phyloP scores from a whole-genome alignment of 2,888 invertebrate species.

The Cosmia pyralina region DNA sequence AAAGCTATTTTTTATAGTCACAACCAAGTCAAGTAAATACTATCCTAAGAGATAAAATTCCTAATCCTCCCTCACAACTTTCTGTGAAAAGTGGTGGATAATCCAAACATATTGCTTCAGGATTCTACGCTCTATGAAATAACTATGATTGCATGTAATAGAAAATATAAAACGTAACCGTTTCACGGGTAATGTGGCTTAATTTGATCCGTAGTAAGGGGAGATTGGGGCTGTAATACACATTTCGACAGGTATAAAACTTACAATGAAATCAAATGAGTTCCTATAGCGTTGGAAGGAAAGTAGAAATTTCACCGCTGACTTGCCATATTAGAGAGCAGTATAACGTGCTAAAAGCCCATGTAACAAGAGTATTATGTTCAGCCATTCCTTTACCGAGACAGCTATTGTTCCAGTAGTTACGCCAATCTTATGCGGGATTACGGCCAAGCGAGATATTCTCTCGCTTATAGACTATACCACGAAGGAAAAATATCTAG shows the following conservation, averaged over 20 bases:
- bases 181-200: slow-evolving; percentile 42
- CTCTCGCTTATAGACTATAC: slow-evolving; percentile 52
- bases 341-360: slow-evolving; percentile 68
- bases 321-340: slow-evolving; percentile 64
- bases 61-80: slow-evolving; percentile 56
- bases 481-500: slow-evolving; percentile 32
- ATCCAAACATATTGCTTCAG: slow-evolving; percentile 62
- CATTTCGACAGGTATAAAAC: slow-evolving; percentile 62
- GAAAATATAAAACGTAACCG: slow-evolving; percentile 53
- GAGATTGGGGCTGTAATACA: slow-evolving; percentile 48
- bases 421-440: slow-evolving; percentile 66
- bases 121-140: slow-evolving; percentile 58
- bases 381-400: slow-evolving; percentile 66
- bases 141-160: slow-evolving; percentile 50
- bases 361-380: slow-evolving; percentile 69
- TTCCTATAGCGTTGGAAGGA: slow-evolving; percentile 51
- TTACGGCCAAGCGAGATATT: slow-evolving; percentile 57
- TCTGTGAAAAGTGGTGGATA: slow-evolving; percentile 57
- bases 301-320: slow-evolving; percentile 59
- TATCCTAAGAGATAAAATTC: slow-evolving; percentile 57
- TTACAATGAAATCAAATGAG: slow-evolving; percentile 62
- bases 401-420: slow-evolving; percentile 69
- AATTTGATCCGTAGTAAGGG: slow-evolving; percentile 48
- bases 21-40: slow-evolving; percentile 59
- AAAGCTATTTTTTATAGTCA: slow-evolving; percentile 63